Percentiles rank a stretch among this genome's conserved stretches.
These are phyloP conservation scores for Papilio glaucus DNA, from an alignment of 1,140 invertebrate genomes.

Conservation along the genomic window DNA sequence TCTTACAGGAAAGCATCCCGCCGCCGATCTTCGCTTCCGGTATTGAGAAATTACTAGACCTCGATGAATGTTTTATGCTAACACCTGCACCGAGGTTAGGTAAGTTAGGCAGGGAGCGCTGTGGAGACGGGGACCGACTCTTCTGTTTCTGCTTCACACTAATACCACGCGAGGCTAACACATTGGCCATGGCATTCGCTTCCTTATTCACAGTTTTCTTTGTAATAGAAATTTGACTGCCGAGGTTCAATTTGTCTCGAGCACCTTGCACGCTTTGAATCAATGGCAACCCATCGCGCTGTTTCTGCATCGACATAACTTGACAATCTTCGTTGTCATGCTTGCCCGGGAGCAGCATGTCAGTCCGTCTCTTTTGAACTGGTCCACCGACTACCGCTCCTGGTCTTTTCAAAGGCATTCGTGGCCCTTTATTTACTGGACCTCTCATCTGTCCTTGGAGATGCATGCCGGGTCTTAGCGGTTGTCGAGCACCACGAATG, in stretches of 20 bases:
- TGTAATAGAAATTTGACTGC: conserved; percentile 85
- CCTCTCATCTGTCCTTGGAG: conserved; percentile 72
- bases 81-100: conserved; percentile 89
- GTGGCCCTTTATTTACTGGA: conserved; percentile 52
- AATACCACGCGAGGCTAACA: conserved; percentile 89
- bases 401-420: conserved; percentile 76
- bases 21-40: conserved; percentile 76
- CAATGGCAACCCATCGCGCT: conserved; percentile 88
- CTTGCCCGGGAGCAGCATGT: conserved; percentile 78
- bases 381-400: conserved; percentile 52
- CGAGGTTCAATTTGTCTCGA: conserved; percentile 77
- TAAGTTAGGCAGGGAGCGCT: conserved; percentile 73
- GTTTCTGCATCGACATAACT: conserved; percentile 88
- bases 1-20: conserved; percentile 68
- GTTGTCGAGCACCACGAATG: conserved; percentile 61
- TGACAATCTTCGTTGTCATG: conserved; percentile 82
- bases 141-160: conserved; percentile 87
- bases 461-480: conserved; percentile 70
- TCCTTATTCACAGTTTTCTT: conserved; percentile 86
- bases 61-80: conserved; percentile 85
- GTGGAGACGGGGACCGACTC: conserved; percentile 73
- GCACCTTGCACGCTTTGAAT: conserved; percentile 89
- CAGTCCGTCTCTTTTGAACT: conserved; percentile 66
- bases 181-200: conserved; percentile 89
- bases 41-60: conserved; percentile 75